These are phyloP conservation scores for Tridacna gigas DNA, from an alignment of 2,888 invertebrate species.

Conservation along the genomic window DNA sequence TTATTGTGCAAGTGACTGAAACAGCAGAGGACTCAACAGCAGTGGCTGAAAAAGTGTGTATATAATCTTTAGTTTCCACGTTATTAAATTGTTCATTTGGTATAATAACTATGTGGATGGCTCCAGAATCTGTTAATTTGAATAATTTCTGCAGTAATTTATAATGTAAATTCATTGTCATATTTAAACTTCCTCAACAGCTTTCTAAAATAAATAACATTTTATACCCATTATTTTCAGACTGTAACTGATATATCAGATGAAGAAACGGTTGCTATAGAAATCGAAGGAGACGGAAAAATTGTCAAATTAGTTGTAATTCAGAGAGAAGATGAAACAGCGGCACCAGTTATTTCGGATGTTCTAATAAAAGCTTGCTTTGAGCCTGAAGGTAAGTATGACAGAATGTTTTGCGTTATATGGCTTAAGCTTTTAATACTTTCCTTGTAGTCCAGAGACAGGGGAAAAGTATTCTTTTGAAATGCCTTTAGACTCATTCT, in stretches of 20 bases:
- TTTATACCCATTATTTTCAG: no score
- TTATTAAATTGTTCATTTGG: not conserved
- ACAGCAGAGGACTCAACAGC: not conserved
- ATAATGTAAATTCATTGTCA: no score
- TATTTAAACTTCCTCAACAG: no score
- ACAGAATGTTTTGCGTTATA: no score
- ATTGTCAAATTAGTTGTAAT: slow-evolving; percentile 17
- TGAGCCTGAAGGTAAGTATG: slow-evolving; percentile 17
- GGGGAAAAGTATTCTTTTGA: no score
- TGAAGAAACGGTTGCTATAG: not conserved
- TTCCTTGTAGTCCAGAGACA: no score
- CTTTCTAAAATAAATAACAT: no score
- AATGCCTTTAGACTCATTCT: no score
- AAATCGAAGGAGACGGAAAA: slow-evolving; percentile 11
- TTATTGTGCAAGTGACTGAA: slow-evolving; percentile 13
- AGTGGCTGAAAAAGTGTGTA: slow-evolving; percentile 9
- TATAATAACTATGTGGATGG: no score
- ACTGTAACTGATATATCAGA: not conserved
- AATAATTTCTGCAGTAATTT: no score
- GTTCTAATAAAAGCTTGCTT: slow-evolving; percentile 30
- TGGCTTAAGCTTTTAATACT: no score
- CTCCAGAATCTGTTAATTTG: no score
- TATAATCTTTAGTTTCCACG: not conserved
- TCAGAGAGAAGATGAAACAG: slow-evolving; percentile 19
- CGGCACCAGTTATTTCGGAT: slow-evolving; percentile 25